Evolutionary conservation across 1,140 invertebrate genomes (phyloP).

Genomic region (Sarcophaga peregrina): DNA sequence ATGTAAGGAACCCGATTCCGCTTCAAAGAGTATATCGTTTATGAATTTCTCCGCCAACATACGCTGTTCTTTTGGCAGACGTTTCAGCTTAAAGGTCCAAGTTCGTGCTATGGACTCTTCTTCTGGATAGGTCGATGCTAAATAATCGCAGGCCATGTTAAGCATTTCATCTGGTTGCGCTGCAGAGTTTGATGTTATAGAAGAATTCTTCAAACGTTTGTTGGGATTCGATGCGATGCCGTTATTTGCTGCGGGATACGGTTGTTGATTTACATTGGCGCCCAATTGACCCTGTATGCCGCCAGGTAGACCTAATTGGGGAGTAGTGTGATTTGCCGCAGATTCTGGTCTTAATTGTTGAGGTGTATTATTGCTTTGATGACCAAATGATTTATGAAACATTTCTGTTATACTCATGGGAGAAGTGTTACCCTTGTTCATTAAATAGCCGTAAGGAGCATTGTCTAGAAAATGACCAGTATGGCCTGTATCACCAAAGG

Average conservation of each 20-base stretch:
- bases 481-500: constrained; percentile 57
- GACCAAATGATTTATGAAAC: constrained; percentile 63
- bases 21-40: constrained; percentile 64
- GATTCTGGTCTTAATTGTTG: background rate
- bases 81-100: constrained; percentile 60
- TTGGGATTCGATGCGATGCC: constrained; percentile 46
- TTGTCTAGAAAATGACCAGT: constrained; percentile 55
- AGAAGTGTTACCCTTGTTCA: constrained; percentile 34
- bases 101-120: constrained; percentile 62
- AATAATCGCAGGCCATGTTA: constrained; percentile 62
- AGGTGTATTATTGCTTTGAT: background rate
- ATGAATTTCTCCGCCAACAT: constrained; percentile 62
- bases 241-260: constrained; percentile 52
- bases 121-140: constrained; percentile 59
- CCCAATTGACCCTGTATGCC: background rate
- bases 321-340: background rate
- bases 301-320: background rate
- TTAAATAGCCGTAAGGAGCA: constrained; percentile 30
- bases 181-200: background rate
- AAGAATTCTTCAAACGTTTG: constrained; percentile 9
- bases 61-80: constrained; percentile 57
- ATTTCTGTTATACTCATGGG: constrained; percentile 60
- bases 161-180: constrained; percentile 53
- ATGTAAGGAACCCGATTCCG: constrained; percentile 60
- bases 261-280: constrained; percentile 44